Evolutionary conservation across 2,888 invertebrate species (phyloP), one percentile per base, ranked within the genome.

Genomic region (Cancer borealis): DNA sequence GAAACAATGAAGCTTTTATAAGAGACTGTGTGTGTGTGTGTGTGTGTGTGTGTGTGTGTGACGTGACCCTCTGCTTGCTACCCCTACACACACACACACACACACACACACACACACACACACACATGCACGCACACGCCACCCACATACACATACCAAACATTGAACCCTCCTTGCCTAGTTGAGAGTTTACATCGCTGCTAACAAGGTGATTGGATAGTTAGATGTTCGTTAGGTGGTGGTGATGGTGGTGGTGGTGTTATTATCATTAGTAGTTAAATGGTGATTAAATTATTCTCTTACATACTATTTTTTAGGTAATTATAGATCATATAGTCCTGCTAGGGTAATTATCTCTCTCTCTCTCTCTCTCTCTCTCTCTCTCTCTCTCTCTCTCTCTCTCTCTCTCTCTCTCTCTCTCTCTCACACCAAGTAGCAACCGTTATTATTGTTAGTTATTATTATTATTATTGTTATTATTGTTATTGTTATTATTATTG

Each of bases 1-100:
- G 66, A 93, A 89, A 93, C 93, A 93, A 93, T 60, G 93, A 89
- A n/a, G 39, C 93, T 89, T 89, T 93, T 93, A 93, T 93, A 39
- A 89, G 60, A 54, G 88, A 88, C 92, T 54, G 92, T 46, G 79
- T 30, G 45, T 6, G 39, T 60, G 66, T 45, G 17, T 88, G 45
- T 46, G 79, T 30, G 45, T 6, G 39, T 60, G 66, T 46, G 79
- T 30, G 45, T 6, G 39, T 60, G 66, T 45, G 17, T 88, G 45
- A 88, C 88, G 88, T 21, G 88, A 46, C 4, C 1, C 45, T 21
- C 21, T 60, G 60, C 60, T 21, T 60, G 60, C 30, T 39, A 10
- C 84, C 30, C 84, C 30, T 26, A 3, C 26, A 17, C 39, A 84
- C 30, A 12, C 84, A 21, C 66, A 66, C 88, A 21, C 73, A 8